phyloP scores from a whole-genome alignment of 2,113 vertebrate genomes.

The Origma solitaria region DNA sequence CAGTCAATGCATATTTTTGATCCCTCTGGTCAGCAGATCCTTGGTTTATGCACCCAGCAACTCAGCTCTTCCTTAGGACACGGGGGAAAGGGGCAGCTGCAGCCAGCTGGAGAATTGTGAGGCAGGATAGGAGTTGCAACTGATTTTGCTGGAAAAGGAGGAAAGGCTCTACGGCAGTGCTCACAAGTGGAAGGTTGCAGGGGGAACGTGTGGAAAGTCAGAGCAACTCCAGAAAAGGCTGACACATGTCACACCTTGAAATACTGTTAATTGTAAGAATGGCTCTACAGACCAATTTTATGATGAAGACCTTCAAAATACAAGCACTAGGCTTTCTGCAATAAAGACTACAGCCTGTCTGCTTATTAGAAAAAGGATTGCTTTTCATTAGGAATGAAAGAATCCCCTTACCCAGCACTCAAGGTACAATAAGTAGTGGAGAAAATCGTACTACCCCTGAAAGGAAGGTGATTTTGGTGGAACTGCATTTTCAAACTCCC shows the following conservation, averaged over 20 bases:
- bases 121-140: background rate
- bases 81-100: background rate
- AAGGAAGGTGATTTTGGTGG: background rate
- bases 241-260: background rate
- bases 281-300: background rate
- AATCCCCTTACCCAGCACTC: background rate
- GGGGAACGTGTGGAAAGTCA: background rate
- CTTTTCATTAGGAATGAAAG: background rate
- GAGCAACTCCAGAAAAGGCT: background rate
- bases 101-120: background rate
- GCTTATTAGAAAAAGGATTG: background rate
- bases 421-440: background rate
- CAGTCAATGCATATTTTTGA: background rate
- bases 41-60: background rate
- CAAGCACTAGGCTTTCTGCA: background rate
- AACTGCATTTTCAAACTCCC: background rate
- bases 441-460: background rate
- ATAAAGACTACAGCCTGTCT: background rate
- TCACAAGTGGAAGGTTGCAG: background rate
- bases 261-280: background rate
- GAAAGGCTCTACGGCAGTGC: background rate
- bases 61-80: background rate
- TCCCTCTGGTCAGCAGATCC: accelerated
- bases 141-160: background rate
- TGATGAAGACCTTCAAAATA: background rate